phyloP scores from a whole-genome alignment of 2,797 vertebrate genomes.

The Channa striata region DNA sequence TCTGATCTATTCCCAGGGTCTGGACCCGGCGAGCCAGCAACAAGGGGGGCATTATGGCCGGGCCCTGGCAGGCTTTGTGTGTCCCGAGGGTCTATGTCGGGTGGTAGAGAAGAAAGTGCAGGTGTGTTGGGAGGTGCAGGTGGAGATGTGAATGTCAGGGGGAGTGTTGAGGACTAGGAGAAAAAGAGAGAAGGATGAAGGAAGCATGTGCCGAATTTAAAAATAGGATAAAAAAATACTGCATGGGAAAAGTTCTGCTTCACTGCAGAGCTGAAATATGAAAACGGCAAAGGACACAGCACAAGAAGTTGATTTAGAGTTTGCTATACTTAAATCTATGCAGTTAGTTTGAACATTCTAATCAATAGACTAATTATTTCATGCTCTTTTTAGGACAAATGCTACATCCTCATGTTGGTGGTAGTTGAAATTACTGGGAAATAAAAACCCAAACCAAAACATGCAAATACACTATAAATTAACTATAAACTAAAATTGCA shows the following conservation, averaged over 20 bases:
- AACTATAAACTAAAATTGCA: no score
- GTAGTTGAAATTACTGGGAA: no score
- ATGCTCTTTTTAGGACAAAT: not conserved
- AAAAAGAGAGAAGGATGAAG: slow-evolving; percentile 22
- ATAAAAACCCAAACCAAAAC: no score
- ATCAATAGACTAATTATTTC: not conserved
- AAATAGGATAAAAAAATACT: slow-evolving; percentile 19
- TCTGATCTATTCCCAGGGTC: slow-evolving; percentile 77
- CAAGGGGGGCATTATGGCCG: slow-evolving; percentile 78
- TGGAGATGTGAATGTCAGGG: slow-evolving; percentile 25
- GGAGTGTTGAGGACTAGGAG: slow-evolving; percentile 10
- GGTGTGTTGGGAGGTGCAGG: slow-evolving; percentile 49
- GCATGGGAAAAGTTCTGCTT: slow-evolving; percentile 17
- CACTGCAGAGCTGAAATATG: slow-evolving; percentile 5
- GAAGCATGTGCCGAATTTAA: slow-evolving; percentile 41
- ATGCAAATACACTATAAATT: no score
- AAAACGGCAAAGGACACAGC: not conserved
- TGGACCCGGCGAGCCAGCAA: slow-evolving; percentile 58
- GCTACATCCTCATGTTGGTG: no score
- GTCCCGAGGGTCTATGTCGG: slow-evolving; percentile 33
- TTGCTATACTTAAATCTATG: not conserved
- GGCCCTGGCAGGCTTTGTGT: slow-evolving; percentile 42
- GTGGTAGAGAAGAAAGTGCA: slow-evolving; percentile 43
- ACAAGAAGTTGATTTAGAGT: not conserved
- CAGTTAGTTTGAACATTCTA: not conserved